These are phyloP conservation scores for Lymantria monacha DNA, from an alignment of 2,888 invertebrate species.

Conservation along the genomic window DNA sequence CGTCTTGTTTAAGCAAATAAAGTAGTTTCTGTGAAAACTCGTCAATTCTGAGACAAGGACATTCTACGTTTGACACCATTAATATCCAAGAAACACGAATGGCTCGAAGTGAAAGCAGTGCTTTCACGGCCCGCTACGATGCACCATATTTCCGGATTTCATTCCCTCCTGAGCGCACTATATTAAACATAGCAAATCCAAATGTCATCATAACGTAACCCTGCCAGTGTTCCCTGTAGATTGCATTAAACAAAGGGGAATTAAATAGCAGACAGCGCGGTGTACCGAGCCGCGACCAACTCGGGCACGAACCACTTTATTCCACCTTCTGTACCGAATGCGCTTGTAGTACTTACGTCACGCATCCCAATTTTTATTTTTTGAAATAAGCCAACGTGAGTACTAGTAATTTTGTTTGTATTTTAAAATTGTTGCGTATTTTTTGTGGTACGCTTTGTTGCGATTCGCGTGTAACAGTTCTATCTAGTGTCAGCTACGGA, in stretches of 20 bases:
- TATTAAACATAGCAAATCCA: constrained; percentile 52
- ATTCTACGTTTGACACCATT: constrained; percentile 49
- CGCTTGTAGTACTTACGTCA: constrained; percentile 37
- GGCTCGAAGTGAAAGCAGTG: constrained; percentile 40
- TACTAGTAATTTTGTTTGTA: constrained; percentile 36
- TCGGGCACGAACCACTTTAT: constrained; percentile 54
- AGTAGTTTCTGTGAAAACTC: constrained; percentile 29
- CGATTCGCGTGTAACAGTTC: constrained; percentile 16
- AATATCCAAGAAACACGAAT: constrained; percentile 50
- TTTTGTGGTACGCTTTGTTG: constrained; percentile 22
- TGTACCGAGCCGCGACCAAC: constrained; percentile 57
- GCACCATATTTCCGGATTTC: constrained; percentile 64
- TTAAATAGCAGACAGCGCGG: constrained; percentile 64
- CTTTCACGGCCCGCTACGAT: constrained; percentile 45
- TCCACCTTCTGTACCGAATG: constrained; percentile 39
- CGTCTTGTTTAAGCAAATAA: neutral
- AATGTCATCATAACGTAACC: constrained; percentile 66
- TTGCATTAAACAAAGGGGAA: constrained; percentile 68
- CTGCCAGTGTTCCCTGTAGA: constrained; percentile 59
- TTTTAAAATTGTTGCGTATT: constrained; percentile 30
- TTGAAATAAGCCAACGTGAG: constrained; percentile 32
- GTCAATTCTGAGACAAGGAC: constrained; percentile 53
- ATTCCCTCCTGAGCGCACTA: constrained; percentile 49
- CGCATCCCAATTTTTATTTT: constrained; percentile 39
- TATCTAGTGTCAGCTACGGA: constrained; percentile 22